phyloP scores from a whole-genome alignment of 2,797 vertebrate genomes.

The Peromyscus attwateri region DNA sequence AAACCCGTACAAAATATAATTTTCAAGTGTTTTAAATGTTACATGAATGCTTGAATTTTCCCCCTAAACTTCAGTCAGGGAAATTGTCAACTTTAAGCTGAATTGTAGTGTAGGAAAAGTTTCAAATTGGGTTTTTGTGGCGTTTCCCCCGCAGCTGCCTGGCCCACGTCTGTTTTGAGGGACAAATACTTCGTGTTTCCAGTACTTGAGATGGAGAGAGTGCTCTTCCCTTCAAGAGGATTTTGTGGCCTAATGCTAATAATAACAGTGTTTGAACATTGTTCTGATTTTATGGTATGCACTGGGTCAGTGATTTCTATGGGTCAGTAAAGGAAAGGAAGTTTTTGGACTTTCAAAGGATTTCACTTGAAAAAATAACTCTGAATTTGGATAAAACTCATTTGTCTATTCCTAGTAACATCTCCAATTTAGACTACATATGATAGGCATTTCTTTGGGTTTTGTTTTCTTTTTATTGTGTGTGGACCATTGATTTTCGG shows the following conservation, averaged over 20 bases:
- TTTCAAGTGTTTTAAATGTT: background rate
- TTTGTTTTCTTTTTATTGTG: background rate
- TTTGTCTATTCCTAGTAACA: conserved; percentile 53
- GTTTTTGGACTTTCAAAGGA: conserved; percentile 81
- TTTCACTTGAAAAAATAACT: conserved; percentile 80
- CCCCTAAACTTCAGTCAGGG: conserved; percentile 19
- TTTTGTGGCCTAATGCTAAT: conserved; percentile 77
- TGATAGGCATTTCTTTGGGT: background rate
- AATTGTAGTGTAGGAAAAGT: conserved; percentile 41
- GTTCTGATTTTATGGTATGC: conserved; percentile 80
- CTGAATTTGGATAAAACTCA: conserved; percentile 72
- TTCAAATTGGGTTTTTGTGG: background rate
- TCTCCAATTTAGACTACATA: background rate
- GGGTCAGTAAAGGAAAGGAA: conserved; percentile 82
- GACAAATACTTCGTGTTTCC: conserved; percentile 63
- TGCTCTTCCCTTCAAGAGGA: conserved; percentile 61
- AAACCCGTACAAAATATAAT: conserved; percentile 2
- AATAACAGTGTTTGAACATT: conserved; percentile 76
- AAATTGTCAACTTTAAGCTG: conserved; percentile 47
- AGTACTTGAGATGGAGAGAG: conserved; percentile 32
- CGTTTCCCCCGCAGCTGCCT: background rate
- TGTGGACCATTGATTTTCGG: background rate
- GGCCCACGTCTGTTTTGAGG: conserved; percentile 13
- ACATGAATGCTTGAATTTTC: background rate
- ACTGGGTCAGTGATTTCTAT: conserved; percentile 79